Evolutionary conservation across 1,140 invertebrate species (phyloP), one percentile per base, ranked within the genome.

Genomic region (Bombus haemorrhoidalis): DNA sequence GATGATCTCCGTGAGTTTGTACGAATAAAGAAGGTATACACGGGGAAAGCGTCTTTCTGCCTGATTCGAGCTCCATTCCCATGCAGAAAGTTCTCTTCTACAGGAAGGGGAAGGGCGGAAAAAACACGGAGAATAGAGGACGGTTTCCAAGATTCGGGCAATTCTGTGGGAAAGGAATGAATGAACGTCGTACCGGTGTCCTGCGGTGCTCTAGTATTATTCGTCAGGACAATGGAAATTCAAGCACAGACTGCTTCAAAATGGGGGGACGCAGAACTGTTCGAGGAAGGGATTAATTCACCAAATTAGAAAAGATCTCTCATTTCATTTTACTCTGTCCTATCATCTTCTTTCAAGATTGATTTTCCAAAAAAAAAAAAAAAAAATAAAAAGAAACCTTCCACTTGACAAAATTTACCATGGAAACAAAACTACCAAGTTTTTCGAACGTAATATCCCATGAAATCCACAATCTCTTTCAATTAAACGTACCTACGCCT

Each of bases 161-260:
- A 93, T 75, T 92, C 90, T 94, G 93, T 95, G 94, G 93, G 94
- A 94, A 95, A 92, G 83, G 87, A 93, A 88, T 90, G 80, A 93
- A 90, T 85, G 90, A 92, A 89, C 87, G 79, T 41, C 47, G 53
- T 71, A 59, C 66, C 83, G 87, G 86, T 88, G 85, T 92, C 90
- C 86, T 87, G 90, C 79, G 82, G 87, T 90, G 92, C 87, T 90
- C 77, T 82, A 83, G 87, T 91, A 93, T 93, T 93, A 93, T 93
- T 85, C 83, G 13, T n/a, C 34, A 41, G 87, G 88, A 93, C 92
- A 94, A 94, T 92, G 88, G 87, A 71, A 39, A 68, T 66, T 90
- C 81, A 59, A 90, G 89, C 87, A 88, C 82, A 87, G 66, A 47
- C 83, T 86, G 39, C 71, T 85, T 76, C 73, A 18, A 25, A 80